These are phyloP conservation scores for Bombus difficillimus DNA, from an alignment of 1,140 invertebrate species.

Conservation along the genomic window DNA sequence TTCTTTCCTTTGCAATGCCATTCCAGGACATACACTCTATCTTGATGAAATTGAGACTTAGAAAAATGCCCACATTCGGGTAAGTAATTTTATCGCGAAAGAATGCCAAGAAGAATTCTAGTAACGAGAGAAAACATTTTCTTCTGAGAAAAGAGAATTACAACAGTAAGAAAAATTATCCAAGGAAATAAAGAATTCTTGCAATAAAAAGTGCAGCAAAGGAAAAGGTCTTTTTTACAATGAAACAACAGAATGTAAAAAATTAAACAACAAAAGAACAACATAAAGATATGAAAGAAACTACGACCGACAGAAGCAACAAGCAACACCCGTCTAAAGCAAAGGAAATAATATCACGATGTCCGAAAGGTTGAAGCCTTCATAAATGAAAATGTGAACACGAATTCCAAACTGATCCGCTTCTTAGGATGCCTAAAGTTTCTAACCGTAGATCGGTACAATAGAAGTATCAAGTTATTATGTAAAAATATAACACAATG, in stretches of 20 bases:
- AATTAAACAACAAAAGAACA: neutral
- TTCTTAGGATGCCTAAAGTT: too few species aligned
- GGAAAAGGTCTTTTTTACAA: too few species aligned
- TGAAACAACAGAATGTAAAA: neutral
- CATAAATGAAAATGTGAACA: too few species aligned
- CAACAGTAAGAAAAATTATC: neutral
- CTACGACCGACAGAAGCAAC: too few species aligned
- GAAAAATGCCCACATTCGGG: neutral
- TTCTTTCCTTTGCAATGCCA: neutral
- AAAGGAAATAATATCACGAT: too few species aligned
- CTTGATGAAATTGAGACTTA: neutral
- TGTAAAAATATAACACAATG: too few species aligned
- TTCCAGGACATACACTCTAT: neutral
- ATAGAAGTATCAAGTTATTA: too few species aligned
- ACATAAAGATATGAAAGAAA: neutral
- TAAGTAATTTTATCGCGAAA: neutral
- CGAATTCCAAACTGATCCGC: too few species aligned
- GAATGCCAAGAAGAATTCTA: neutral
- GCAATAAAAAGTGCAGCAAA: neutral
- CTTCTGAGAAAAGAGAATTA: neutral
- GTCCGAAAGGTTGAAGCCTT: too few species aligned
- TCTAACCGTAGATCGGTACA: too few species aligned
- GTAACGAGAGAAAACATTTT: neutral
- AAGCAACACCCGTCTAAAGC: neutral
- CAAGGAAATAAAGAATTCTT: neutral